Conservation (phyloP, 2,888 invertebrate genomes). For the Andrena haemorrhoa region DNA sequence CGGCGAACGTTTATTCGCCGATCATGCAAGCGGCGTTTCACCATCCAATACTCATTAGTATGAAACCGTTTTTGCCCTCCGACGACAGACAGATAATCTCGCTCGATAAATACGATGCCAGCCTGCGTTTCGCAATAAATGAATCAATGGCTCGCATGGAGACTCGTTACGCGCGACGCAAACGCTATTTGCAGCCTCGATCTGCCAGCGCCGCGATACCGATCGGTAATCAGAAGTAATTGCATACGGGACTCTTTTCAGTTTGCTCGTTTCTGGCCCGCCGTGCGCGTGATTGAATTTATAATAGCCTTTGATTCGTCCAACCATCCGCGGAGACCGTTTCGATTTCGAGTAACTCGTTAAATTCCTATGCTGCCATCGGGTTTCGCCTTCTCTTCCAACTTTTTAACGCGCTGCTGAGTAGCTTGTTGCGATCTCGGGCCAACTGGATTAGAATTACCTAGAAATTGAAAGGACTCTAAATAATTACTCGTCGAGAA, state of each 20-base stretch:
- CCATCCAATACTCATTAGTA: slow-evolving; percentile 8
- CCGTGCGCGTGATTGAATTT: slow-evolving; percentile 55
- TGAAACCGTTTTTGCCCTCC: slow-evolving; percentile 20
- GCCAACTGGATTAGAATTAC: background rate
- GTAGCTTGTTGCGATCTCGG: background rate
- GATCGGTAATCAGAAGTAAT: slow-evolving; percentile 63
- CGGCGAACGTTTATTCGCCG: background rate
- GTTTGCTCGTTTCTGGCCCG: slow-evolving; percentile 39
- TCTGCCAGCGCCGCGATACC: slow-evolving; percentile 50
- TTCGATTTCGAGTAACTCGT: slow-evolving; percentile 12
- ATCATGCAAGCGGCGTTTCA: background rate
- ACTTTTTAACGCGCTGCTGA: slow-evolving; percentile 1
- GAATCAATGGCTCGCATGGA: slow-evolving; percentile 62
- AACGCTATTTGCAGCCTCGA: slow-evolving; percentile 51
- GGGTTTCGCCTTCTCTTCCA: background rate
- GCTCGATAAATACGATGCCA: slow-evolving; percentile 47
- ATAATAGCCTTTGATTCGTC: slow-evolving; percentile 47
- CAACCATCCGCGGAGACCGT: slow-evolving; percentile 8
- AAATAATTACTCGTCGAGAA: no score
- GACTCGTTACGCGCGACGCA: slow-evolving; percentile 33
- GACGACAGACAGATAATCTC: slow-evolving; percentile 50
- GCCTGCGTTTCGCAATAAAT: slow-evolving; percentile 51
- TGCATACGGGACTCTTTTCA: slow-evolving; percentile 47
- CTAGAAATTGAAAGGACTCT: no score
- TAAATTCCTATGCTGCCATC: background rate